A percentile compares a stretch with the other conserved stretches of the same genome.
These are phyloP conservation scores for Heliconius aoede DNA, from an alignment of 2,888 invertebrate genomes.

Conservation along the genomic window DNA sequence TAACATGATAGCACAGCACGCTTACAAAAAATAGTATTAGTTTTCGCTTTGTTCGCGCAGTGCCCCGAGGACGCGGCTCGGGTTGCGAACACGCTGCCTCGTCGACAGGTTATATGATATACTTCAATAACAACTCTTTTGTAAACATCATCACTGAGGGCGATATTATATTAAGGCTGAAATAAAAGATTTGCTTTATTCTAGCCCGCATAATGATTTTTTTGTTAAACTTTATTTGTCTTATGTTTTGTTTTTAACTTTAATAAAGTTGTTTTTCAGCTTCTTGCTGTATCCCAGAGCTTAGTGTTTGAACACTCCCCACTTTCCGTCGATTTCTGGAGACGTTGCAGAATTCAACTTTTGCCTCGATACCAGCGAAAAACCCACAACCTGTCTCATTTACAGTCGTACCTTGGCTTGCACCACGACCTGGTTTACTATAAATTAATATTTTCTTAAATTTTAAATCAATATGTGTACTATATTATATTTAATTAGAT, in stretches of 20 bases:
- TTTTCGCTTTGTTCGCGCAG: constrained; percentile 48
- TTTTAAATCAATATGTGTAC: not conserved
- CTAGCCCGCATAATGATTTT: constrained; percentile 36
- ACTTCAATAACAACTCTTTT: constrained; percentile 44
- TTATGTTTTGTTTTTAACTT: constrained; percentile 3
- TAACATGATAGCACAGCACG: not conserved
- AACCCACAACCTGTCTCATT: too few relatives aligned
- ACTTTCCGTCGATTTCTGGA: too few relatives aligned
- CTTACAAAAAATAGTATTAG: constrained; percentile 49
- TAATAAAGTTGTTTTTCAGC: too few relatives aligned
- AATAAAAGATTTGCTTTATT: constrained; percentile 42
- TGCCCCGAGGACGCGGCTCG: constrained; percentile 46
- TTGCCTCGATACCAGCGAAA: too few relatives aligned
- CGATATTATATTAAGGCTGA: constrained; percentile 42
- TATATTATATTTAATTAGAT: not conserved
- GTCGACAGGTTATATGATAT: constrained; percentile 52
- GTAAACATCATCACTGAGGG: constrained; percentile 39
- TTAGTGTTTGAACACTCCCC: too few relatives aligned
- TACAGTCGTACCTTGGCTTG: too few relatives aligned
- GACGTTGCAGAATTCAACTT: too few relatives aligned
- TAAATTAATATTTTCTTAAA: not conserved
- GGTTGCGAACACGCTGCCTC: constrained; percentile 47
- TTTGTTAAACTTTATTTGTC: constrained; percentile 33
- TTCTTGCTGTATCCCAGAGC: too few relatives aligned
- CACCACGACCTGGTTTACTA: too few relatives aligned